Evolutionary conservation across 2,888 invertebrate genomes (phyloP).

Genomic region (Metellina segmentata): DNA sequence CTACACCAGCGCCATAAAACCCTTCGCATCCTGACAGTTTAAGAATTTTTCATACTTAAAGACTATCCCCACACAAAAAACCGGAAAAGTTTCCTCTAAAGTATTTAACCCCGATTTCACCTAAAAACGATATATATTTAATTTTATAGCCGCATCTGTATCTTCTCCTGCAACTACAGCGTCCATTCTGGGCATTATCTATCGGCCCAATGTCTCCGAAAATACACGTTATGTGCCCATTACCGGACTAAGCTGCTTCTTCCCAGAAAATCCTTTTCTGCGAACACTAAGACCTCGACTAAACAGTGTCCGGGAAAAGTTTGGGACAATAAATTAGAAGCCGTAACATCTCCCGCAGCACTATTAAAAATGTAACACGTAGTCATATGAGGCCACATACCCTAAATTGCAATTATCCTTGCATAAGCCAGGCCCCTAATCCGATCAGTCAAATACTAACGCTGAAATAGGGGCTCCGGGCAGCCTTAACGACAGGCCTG

Average conservation of each 20-base stretch:
- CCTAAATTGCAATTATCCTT: constrained; percentile 46
- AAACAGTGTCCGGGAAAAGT: not conserved
- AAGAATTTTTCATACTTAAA: not conserved
- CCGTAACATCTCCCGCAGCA: not conserved
- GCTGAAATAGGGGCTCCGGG: constrained; percentile 10
- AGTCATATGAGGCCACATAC: not conserved
- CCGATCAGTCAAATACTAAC: constrained; percentile 30
- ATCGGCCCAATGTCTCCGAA: not conserved
- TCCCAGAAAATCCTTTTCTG: not conserved
- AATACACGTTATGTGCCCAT: not conserved
- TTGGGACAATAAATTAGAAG: constrained; percentile 16
- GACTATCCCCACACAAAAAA: not conserved
- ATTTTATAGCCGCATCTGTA: not conserved
- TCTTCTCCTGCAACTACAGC: not conserved
- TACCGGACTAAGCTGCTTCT: not conserved
- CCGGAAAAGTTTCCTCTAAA: not conserved
- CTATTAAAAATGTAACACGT: constrained; percentile 34
- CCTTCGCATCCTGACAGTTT: not conserved
- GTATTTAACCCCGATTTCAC: not conserved
- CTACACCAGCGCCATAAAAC: not conserved
- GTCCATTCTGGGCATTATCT: not conserved
- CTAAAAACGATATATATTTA: not conserved
- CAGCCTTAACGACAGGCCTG: constrained; percentile 23
- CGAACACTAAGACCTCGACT: not conserved
- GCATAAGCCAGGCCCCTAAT: constrained; percentile 16